Base-by-base conservation (phyloP, 92 coral and sea anemone species). In the Porites evermanni region DNA sequence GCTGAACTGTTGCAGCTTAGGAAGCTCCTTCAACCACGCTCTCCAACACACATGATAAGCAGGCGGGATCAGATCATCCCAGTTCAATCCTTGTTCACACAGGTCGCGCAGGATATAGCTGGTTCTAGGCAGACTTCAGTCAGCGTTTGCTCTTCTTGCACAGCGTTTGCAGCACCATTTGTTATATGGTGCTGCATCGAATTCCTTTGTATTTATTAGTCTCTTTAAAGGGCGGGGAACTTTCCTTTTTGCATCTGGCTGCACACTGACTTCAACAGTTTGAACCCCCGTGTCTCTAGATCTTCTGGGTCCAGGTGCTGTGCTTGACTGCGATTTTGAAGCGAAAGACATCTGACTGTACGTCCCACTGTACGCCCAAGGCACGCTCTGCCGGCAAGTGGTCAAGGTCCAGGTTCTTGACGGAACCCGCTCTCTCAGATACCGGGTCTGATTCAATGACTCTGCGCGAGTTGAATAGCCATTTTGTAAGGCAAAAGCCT, bases 11-110 rank as follows among this genome's bases (percentile, higher is more conserved):
- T 83, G 64, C 9, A 88, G 84, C 23, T 83, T 59, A 16, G 88
- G 92, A 4, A 83, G 70, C 44, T 88, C 84, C 84, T 82, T 9
- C 47, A 82, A 18, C 88, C 88, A 77, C 8, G 19, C 23, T 50
- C 70, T 50, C 91, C 92, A 83, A 19, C 81, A 53, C 44, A 8
- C 64, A 18, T 18, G 32, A 63, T 83, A 17, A 26, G 69, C 92
- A 3, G 29, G 78, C 0, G 92, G 79, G n/a, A 75, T 59, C 60
- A 18, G 29, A 26, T 74, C 82, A 47, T 88, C 87, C 87, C 87
- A 88, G n/a, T 79, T 63, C 58, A 64, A 56, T 16, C 68, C 52
- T 17, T 56, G 2, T 17, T 56, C 11, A 21, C 78, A 73, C 58
- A 73, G 78, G 10, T 47, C 78, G 18, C 61, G 59, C 19, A 73